Percentiles rank a stretch among this genome's conserved stretches.
Evolutionary conservation across 1,140 invertebrate species (phyloP).

Genomic region (Caenorhabditis briggsae): DNA sequence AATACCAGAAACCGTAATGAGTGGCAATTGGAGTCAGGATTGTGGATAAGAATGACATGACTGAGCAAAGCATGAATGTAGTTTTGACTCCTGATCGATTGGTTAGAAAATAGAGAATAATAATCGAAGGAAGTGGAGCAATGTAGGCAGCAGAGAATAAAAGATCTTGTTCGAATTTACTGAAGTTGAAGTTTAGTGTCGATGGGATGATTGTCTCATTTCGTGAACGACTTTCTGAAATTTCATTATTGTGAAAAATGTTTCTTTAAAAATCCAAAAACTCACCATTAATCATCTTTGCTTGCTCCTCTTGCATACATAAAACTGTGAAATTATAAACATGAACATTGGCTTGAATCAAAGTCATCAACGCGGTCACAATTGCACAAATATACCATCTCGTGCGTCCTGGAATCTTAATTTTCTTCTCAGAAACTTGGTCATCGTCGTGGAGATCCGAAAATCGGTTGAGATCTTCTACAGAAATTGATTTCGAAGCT

Average conservation of each 20-base stretch:
- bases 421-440: background rate
- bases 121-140: constrained; percentile 29
- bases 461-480: constrained; percentile 20
- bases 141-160: constrained; percentile 41
- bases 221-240: constrained; percentile 28
- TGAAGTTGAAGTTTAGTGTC: constrained; percentile 20
- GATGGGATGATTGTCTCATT: constrained; percentile 2
- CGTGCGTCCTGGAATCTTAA: constrained; percentile 12
- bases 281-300: constrained; percentile 21
- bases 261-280: background rate
- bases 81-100: constrained; percentile 50
- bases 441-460: constrained; percentile 13
- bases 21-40: constrained; percentile 35
- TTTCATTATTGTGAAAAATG: background rate
- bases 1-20: constrained; percentile 17
- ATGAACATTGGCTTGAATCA: constrained; percentile 32
- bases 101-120: constrained; percentile 15
- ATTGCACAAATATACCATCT: constrained; percentile 41
- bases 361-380: constrained; percentile 25
- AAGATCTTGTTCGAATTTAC: constrained; percentile 32
- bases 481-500: constrained; percentile 41
- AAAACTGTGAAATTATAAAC: constrained; percentile 38
- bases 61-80: constrained; percentile 14
- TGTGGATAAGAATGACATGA: constrained; percentile 32
- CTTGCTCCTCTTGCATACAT: constrained; percentile 40